Evolutionary conservation across 1,140 invertebrate species (phyloP).

Genomic region (Agrypnia vestita): DNA sequence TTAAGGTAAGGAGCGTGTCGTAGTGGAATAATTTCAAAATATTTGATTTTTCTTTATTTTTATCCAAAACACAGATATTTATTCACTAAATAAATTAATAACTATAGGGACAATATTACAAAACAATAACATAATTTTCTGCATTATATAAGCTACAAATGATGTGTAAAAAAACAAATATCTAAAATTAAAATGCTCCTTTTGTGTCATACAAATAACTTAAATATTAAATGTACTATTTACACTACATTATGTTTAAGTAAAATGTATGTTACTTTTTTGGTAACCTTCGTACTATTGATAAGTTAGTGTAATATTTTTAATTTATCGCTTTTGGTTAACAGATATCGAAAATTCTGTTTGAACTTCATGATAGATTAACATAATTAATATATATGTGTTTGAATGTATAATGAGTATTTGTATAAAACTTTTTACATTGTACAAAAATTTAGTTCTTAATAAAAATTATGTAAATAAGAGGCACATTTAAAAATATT

Average conservation of each 20-base stretch:
- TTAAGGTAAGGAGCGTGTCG: neutral
- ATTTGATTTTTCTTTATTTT: slow-evolving; percentile 12
- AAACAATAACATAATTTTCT: slow-evolving; percentile 1
- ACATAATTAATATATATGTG: too few relatives aligned
- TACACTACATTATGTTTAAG: slow-evolving; percentile 18
- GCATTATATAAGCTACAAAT: slow-evolving; percentile 5
- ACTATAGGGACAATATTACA: slow-evolving; percentile 28
- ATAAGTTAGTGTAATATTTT: too few relatives aligned
- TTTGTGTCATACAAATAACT: neutral
- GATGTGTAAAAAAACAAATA: neutral
- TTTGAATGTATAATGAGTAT: too few relatives aligned
- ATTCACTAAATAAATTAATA: slow-evolving; percentile 35
- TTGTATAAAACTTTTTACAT: too few relatives aligned
- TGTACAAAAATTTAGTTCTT: too few relatives aligned
- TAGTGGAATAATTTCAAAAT: neutral
- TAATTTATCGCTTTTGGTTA: too few relatives aligned
- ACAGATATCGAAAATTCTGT: too few relatives aligned
- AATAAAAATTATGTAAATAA: too few relatives aligned
- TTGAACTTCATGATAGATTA: too few relatives aligned
- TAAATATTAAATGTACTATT: slow-evolving; percentile 3
- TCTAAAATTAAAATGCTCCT: neutral
- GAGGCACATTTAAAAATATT: too few relatives aligned
- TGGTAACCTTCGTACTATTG: slow-evolving; percentile 10
- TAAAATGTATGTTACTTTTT: slow-evolving; percentile 17
- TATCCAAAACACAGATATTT: slow-evolving; percentile 39